Percentiles rank a stretch among this genome's conserved stretches.
These are phyloP conservation scores for Crocuta crocuta DNA, from an alignment of 2,113 vertebrate species.

Conservation along the genomic window DNA sequence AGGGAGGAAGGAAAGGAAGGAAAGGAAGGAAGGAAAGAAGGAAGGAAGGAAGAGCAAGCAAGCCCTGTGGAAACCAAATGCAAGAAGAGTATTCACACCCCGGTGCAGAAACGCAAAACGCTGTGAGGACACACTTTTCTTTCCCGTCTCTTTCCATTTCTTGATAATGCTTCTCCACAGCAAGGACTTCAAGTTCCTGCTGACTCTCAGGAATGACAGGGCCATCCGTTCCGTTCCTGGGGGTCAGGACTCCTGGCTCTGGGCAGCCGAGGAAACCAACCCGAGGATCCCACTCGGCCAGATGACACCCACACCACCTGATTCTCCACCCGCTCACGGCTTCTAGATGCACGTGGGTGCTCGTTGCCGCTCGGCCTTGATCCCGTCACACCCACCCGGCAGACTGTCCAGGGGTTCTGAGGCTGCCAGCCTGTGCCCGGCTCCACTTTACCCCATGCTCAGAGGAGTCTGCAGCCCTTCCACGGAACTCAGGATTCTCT, in stretches of 20 bases:
- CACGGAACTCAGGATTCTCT: too few species aligned
- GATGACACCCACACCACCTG: background rate
- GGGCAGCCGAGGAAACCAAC: background rate
- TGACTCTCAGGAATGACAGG: rapidly evolving
- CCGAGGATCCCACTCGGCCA: background rate
- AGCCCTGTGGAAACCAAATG: background rate
- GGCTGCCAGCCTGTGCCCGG: too few species aligned
- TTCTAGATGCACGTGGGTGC: background rate
- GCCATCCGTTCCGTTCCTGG: background rate
- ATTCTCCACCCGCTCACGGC: rapidly evolving
- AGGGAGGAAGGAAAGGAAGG: too few species aligned
- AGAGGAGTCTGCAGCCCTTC: too few species aligned
- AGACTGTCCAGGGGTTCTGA: too few species aligned
- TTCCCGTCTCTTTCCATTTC: background rate
- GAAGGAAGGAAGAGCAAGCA: too few species aligned
- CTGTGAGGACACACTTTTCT: background rate
- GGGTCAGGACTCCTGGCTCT: background rate
- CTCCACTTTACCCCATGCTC: too few species aligned
- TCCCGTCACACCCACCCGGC: rapidly evolving
- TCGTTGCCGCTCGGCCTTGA: rapidly evolving
- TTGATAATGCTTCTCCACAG: background rate
- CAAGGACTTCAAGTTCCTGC: background rate
- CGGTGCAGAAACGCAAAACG: background rate
- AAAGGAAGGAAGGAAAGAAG: too few species aligned
- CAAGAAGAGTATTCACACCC: background rate